A percentile compares a stretch with the other conserved stretches of the same genome.
These are phyloP conservation scores for Xestia xanthographa DNA, from an alignment of 2,888 invertebrate genomes.

Conservation along the genomic window DNA sequence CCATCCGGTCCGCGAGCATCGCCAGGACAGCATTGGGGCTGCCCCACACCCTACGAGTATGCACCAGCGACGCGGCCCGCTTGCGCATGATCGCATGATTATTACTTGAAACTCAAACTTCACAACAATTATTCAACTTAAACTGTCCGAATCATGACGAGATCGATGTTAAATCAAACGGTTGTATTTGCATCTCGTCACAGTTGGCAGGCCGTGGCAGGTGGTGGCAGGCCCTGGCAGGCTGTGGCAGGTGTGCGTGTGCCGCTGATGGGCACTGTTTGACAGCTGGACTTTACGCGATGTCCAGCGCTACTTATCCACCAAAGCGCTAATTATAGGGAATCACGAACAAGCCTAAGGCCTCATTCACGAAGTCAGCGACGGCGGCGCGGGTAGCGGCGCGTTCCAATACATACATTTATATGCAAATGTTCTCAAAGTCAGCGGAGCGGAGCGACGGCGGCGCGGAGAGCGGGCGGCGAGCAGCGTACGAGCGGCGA, in stretches of 20 bases:
- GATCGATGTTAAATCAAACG: slow-evolving; percentile 10
- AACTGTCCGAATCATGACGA: not conserved
- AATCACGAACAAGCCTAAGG: slow-evolving; percentile 36
- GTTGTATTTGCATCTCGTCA: not conserved
- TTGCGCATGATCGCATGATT: too few species aligned
- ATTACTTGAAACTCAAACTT: slow-evolving; percentile 1
- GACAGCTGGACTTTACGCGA: slow-evolving; percentile 6
- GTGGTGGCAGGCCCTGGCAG: not conserved
- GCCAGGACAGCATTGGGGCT: too few species aligned
- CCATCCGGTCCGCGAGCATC: too few species aligned
- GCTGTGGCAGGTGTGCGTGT: slow-evolving; percentile 20
- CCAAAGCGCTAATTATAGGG: slow-evolving; percentile 27
- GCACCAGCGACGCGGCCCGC: too few species aligned
- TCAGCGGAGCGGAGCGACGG: too few species aligned
- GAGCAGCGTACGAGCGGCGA: too few species aligned
- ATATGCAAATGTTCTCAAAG: too few species aligned
- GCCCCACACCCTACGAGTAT: too few species aligned
- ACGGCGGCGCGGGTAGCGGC: too few species aligned
- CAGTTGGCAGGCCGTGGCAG: not conserved
- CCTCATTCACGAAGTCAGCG: too few species aligned
- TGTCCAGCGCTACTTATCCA: slow-evolving; percentile 3
- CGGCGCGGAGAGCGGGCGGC: too few species aligned
- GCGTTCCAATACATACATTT: too few species aligned
- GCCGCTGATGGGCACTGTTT: not conserved
- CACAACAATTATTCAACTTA: not conserved